Percentiles rank a stretch among this genome's conserved stretches.
These are phyloP conservation scores for Myripristis jacobus DNA, from an alignment of 2,797 vertebrate species.

Conservation along the genomic window DNA sequence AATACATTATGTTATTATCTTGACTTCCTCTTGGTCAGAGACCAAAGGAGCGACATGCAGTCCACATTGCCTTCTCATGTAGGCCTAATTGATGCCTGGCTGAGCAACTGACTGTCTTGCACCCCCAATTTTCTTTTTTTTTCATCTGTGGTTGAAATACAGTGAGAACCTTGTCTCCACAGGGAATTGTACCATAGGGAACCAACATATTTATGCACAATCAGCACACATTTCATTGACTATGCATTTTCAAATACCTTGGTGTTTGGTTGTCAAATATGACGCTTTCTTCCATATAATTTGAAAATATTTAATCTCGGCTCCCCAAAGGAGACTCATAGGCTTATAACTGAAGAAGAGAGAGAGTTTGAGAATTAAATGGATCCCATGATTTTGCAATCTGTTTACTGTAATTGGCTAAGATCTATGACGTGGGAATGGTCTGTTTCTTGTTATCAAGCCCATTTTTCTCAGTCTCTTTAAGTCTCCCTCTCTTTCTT, in stretches of 20 bases:
- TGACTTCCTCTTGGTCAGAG: constrained; percentile 59
- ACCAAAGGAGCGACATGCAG: constrained; percentile 49
- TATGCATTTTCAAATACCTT: constrained; percentile 27
- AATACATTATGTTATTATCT: constrained; percentile 66
- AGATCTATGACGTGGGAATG: constrained; percentile 52
- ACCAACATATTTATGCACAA: constrained; percentile 6
- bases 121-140: constrained; percentile 25
- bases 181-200: constrained; percentile 14
- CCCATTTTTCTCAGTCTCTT: constrained; percentile 25
- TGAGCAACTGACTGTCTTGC: constrained; percentile 49
- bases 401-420: constrained; percentile 60
- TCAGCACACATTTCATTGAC: constrained; percentile 19
- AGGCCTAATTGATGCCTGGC: constrained; percentile 54
- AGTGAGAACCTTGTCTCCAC: constrained; percentile 37
- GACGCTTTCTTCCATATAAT: constrained; percentile 15
- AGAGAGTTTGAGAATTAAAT: constrained; percentile 41
- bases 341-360: constrained; percentile 19
- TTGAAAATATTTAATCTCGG: constrained; percentile 26
- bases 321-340: constrained; percentile 24
- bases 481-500: constrained; percentile 8
- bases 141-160: constrained; percentile 52
- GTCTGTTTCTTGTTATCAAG: constrained; percentile 70
- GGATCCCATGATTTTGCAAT: constrained; percentile 55
- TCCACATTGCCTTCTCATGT: constrained; percentile 55
- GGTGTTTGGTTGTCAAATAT: constrained; percentile 13